Evolutionary conservation across 2,797 vertebrate genomes (phyloP), one percentile per base, ranked within the genome.

Genomic region (Zalophus californianus): DNA sequence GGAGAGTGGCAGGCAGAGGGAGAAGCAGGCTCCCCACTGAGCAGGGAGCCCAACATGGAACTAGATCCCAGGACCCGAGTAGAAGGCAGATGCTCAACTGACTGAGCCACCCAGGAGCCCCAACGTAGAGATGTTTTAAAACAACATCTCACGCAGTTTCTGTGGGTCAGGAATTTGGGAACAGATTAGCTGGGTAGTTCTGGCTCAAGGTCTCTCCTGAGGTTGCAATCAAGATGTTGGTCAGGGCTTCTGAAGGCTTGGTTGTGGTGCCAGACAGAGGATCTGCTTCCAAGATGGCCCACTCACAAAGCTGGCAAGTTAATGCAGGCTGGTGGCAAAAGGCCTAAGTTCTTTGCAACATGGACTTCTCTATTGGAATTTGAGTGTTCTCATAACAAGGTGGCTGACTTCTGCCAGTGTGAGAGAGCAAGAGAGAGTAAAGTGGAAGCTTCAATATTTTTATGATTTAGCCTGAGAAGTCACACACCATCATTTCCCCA

Each of bases 221-320:
- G 52, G 52, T 52, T 94, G 52, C 64, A 95, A 10, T 94, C 89
- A 66, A 90, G 89, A 75, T 54, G 62, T 58, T 58, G 84, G 44
- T 91, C 64, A 60, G 91, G 68, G 64, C 66, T 89, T 91, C 66
- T 72, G 72, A 86, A 85, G 78, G 27, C 18, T 80, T 90, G 44
- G 54, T 78, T 82, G 1, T 66, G n/a, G 91, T 68, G 18, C 20
- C 56, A 79, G 66, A 68, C 66, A 16, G 38, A 86, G 11, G 86
- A 85, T 66, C 52, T 89, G 92, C 25, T 93, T 91, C 92, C 58
- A 91, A 83, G 73, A 86, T 18, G 60, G 83, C 62, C 73, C 29
- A 60, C 86, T 94, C 62, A 89, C 20, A 66, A 82, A 60, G 48
- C 66, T 94, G 66, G 84, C 92, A 91, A 96, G 92, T 95, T 60